Conservation (phyloP, 2,888 invertebrate genomes). For the Dynastes maya region DNA sequence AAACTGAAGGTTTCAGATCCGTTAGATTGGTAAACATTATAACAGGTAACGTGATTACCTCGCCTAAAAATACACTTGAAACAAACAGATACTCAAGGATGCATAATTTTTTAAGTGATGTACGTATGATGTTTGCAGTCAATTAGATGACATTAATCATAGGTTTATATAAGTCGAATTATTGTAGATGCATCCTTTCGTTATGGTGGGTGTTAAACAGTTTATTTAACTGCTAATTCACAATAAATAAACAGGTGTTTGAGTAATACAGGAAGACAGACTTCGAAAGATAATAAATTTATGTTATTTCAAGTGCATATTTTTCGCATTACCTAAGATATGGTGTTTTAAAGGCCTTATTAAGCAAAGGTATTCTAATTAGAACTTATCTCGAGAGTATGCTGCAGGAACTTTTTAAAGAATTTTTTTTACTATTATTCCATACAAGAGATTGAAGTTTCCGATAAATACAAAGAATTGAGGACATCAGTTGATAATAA, state of each 20-base stretch:
- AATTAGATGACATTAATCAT: not conserved
- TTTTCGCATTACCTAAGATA: too few relatives aligned
- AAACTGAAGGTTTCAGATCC: constrained; percentile 26
- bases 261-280: too few relatives aligned
- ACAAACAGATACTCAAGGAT: constrained; percentile 9
- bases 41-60: not conserved
- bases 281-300: too few relatives aligned
- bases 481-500: not conserved
- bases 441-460: too few relatives aligned
- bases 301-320: too few relatives aligned
- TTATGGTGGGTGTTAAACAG: not conserved
- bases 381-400: too few relatives aligned
- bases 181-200: too few relatives aligned
- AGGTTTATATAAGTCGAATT: not conserved
- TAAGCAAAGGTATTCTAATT: too few relatives aligned
- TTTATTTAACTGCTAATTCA: not conserved
- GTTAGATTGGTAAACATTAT: constrained; percentile 16
- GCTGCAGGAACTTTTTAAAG: too few relatives aligned
- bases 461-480: too few relatives aligned
- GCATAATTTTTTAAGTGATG: not conserved
- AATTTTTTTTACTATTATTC: too few relatives aligned
- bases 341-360: too few relatives aligned
- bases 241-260: not conserved
- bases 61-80: constrained; percentile 11
- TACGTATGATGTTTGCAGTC: not conserved